A percentile compares a stretch with the other conserved stretches of the same genome.
These are phyloP conservation scores for Stenopsyche tienmushanensis DNA, from an alignment of 1,140 invertebrate species.

Conservation along the genomic window DNA sequence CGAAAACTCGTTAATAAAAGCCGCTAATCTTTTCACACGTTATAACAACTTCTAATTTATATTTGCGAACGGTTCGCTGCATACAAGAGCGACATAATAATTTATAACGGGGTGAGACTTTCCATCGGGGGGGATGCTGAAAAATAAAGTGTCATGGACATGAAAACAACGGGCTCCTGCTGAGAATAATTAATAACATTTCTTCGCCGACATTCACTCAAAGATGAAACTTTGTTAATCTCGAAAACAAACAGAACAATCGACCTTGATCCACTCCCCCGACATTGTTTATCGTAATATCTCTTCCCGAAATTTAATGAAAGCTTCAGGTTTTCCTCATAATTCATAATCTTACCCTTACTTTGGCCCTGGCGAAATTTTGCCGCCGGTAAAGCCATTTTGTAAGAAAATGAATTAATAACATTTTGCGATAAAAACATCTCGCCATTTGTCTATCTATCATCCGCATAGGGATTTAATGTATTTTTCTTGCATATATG, in stretches of 20 bases:
- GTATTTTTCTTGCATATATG: too few relatives aligned
- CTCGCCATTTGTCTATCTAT: too few relatives aligned
- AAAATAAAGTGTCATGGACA: conserved; percentile 23
- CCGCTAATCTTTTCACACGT: not conserved
- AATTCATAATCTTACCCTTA: too few relatives aligned
- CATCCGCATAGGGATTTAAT: too few relatives aligned
- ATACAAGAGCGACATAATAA: conserved; percentile 6
- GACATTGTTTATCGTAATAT: too few relatives aligned
- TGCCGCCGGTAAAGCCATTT: too few relatives aligned
- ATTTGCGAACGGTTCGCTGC: not conserved
- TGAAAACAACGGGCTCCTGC: conserved; percentile 20
- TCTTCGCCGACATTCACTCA: conserved; percentile 12
- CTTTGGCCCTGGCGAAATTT: too few relatives aligned
- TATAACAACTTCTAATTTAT: not conserved
- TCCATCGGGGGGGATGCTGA: not conserved
- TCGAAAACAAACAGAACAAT: conserved; percentile 26
- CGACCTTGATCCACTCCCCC: conserved; percentile 34
- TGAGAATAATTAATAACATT: conserved; percentile 31
- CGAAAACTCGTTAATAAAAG: too few relatives aligned
- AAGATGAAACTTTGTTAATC: conserved; percentile 27
- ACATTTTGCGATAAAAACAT: too few relatives aligned
- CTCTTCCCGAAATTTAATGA: not conserved
- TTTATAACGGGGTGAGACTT: conserved; percentile 24
- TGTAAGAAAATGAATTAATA: too few relatives aligned
- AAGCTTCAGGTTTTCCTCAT: too few relatives aligned